Base-by-base conservation (phyloP, 2,888 invertebrate genomes). In the Mycalesis mineus region DNA sequence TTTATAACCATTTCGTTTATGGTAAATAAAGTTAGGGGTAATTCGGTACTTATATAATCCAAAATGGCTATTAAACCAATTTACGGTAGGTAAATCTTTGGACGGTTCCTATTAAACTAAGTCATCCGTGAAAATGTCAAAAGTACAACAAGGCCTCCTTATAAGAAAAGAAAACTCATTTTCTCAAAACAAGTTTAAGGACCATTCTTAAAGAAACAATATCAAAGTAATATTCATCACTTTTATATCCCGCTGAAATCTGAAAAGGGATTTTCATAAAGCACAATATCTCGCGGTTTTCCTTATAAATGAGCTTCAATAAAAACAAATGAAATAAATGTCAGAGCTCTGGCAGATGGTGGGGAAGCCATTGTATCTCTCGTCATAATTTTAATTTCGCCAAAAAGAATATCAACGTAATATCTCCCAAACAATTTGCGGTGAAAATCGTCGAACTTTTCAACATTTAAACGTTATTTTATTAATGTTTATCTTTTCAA, bases 331-430 rank as follows among this genome's bases (percentile, higher is more conserved):
- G 78, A 82, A 80, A 78, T 75, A 73, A 69, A 74, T 79, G 75
- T 75, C 75, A 72, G 73, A 73, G 80, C 75, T 75, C 75, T 70
- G 72, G 75, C 74, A 77, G 82, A 84, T 83, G 80, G 84, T 80
- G 80, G 75, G 72, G 71, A 75, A 78, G 77, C 80, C 84, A 84
- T 86, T 86, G 79, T 84, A 84, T 80, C 76, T 80, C 76, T 82
- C 80, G 82, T 84, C 84, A 84, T 82, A 81, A 79, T 86, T 85
- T 85, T 85, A 86, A 86, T 85, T 84, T 82, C 73, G 81, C 78
- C 74, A 72, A 69, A 36, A 72, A 75, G 77, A 74, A 74, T 78
- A 78, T 81, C 80, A 83, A 80, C 82, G 82, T 80, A 80, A 77
- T 78, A 78, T 14, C 75, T 74, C 74, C 76, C 75, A 49, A 64